Percentiles rank a stretch among this genome's conserved stretches.
These are phyloP conservation scores for Encarsia formosa DNA, from an alignment of 2,888 invertebrate species.

Conservation along the genomic window DNA sequence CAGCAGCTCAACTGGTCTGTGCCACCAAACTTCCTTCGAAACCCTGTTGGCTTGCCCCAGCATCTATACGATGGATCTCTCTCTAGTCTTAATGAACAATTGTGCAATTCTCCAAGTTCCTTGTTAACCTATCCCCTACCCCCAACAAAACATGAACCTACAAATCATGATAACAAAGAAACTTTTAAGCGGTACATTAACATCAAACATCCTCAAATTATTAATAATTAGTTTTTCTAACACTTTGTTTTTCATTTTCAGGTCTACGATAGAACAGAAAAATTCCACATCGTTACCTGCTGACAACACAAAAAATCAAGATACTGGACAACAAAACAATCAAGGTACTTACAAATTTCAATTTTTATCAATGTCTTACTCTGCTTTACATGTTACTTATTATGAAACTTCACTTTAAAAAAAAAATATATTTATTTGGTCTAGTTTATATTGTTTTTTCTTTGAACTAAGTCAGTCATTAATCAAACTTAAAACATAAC, in stretches of 20 bases:
- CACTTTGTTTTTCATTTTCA: constrained; percentile 34
- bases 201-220: not conserved
- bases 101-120: constrained; percentile 42
- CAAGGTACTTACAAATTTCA: constrained; percentile 49
- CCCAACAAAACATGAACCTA: constrained; percentile 41
- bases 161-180: constrained; percentile 41
- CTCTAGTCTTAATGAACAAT: constrained; percentile 40
- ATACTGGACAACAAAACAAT: constrained; percentile 55
- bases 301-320: constrained; percentile 55
- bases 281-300: constrained; percentile 55
- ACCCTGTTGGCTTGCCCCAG: constrained; percentile 32
- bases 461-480: too few species aligned
- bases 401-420: too few species aligned
- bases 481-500: too few species aligned
- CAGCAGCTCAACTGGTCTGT: constrained; percentile 45
- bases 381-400: not conserved
- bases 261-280: constrained; percentile 58
- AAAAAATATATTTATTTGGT: too few species aligned
- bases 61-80: constrained; percentile 39
- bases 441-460: too few species aligned
- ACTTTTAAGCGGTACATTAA: constrained; percentile 44
- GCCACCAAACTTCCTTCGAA: constrained; percentile 43
- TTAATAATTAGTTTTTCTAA: constrained; percentile 3
- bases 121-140: constrained; percentile 39
- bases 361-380: not conserved